Evolutionary conservation across 2,888 invertebrate species (phyloP), one percentile per base, ranked within the genome.

Genomic region (Epistrophe eligans): DNA sequence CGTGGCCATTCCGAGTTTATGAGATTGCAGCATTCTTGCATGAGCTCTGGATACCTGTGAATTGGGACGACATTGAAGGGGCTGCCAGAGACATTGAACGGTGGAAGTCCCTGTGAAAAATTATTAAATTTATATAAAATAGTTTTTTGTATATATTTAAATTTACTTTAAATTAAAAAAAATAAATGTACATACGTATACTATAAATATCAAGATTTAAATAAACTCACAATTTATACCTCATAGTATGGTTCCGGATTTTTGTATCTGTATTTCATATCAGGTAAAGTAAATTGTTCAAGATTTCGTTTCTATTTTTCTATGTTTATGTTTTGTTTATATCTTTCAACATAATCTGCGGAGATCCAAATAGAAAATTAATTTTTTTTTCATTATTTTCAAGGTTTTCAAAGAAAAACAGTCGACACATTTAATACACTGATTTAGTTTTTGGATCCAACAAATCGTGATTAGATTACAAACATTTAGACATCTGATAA

Each of bases 1-100:
- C 97, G 94, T 88, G 96, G 96, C 97, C 97, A 97, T 94, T 97
- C 97, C n/a, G 95, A 95, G 92, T 97, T 97, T 89, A 97, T 95
- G 77, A 97, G 93, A 89, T 95, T 94, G 91, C 96, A 96, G 91
- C 97, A 97, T 90, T 95, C 94, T 91, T 94, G 94, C 89, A 95
- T 94, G 91, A 95, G 95, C 91, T 97, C 95, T 57, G 96, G 96
- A 90, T 96, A 93, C 90, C 95, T 94, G 91, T 97, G 97, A 85
- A 97, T 94, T 82, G 95, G 95, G 90, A 96, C 93, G 88, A 97
- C 95, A 90, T 92, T 91, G 85, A 93, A 93, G 52, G 93, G 92
- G 89, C 92, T 92, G 89, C 92, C 92, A 62, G 92, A 90, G 84
- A 91, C 92, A 90, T 93, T 93, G 83, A 92, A 92, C 76, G 93